Percentiles rank a stretch among this genome's conserved stretches.
Evolutionary conservation across 2,888 invertebrate genomes (phyloP).

Genomic region (Mycalesis mineus): DNA sequence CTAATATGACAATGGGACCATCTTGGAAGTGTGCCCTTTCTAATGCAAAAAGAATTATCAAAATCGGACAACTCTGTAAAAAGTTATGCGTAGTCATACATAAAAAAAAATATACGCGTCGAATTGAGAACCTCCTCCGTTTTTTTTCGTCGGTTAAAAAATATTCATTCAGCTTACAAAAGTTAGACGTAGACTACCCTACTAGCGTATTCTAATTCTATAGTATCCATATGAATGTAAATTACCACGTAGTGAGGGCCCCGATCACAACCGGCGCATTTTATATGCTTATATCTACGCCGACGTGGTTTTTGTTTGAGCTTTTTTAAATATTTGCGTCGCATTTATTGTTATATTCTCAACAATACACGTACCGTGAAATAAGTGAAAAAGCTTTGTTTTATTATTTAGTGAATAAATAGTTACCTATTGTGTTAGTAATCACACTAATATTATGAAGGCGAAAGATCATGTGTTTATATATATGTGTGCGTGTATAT

Average conservation of each 20-base stretch:
- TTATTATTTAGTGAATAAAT: not conserved
- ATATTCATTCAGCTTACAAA: conserved; percentile 15
- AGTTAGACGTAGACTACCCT: conserved; percentile 19
- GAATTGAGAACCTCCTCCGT: too few species aligned
- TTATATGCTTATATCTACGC: conserved; percentile 14
- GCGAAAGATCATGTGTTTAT: too few species aligned
- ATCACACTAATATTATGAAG: too few species aligned
- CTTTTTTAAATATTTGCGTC: conserved; percentile 4
- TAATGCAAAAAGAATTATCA: too few species aligned
- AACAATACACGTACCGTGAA: not conserved
- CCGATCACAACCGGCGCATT: conserved; percentile 18
- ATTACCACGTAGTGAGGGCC: conserved; percentile 20
- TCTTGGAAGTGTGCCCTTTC: too few species aligned
- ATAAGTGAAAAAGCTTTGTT: not conserved
- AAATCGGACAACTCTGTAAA: too few species aligned
- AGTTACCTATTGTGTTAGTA: not conserved
- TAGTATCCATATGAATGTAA: conserved; percentile 28
- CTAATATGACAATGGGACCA: too few species aligned
- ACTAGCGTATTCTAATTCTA: conserved; percentile 22
- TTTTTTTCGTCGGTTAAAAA: too few species aligned
- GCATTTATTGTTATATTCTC: conserved; percentile 1
- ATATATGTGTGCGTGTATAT: too few species aligned
- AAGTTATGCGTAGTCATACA: too few species aligned
- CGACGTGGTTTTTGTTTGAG: conserved; percentile 16
- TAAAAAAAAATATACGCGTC: too few species aligned